Evolutionary conservation across 2,113 vertebrate species (phyloP).

Genomic region (Ariopsis seemanni): DNA sequence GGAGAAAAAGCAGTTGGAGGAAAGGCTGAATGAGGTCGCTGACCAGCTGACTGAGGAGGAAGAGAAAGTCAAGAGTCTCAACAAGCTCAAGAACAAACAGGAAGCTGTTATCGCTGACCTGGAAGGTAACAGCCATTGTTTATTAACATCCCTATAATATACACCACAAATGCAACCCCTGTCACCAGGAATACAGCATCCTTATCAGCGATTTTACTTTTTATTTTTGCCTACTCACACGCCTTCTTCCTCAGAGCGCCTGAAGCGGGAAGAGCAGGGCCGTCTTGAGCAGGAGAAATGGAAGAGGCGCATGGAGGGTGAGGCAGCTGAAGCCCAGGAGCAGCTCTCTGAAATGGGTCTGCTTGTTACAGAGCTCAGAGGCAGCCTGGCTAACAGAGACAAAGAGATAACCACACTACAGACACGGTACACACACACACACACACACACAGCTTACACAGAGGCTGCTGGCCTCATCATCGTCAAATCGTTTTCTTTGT

Average conservation of each 20-base stretch:
- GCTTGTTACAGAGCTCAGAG: conserved; percentile 75
- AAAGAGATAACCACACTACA: conserved; percentile 84
- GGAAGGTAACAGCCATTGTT: conserved; percentile 73
- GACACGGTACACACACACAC: conserved; percentile 68
- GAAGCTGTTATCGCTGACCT: conserved; percentile 84
- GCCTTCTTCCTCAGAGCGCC: conserved; percentile 73
- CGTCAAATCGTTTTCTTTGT: neutral
- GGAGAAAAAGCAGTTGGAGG: conserved; percentile 86
- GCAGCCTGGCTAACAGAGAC: conserved; percentile 81
- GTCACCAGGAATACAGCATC: neutral
- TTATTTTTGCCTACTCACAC: neutral
- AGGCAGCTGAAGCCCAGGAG: conserved; percentile 84
- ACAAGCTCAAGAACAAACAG: conserved; percentile 87
- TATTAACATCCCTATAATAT: neutral
- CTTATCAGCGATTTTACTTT: neutral
- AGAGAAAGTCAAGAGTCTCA: conserved; percentile 87
- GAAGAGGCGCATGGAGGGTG: conserved; percentile 82
- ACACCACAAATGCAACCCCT: neutral
- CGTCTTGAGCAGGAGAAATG: conserved; percentile 88
- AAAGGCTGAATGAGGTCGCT: conserved; percentile 81
- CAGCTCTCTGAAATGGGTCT: conserved; percentile 83
- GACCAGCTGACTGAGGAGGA: conserved; percentile 86
- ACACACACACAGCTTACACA: neutral
- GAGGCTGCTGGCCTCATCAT: neutral
- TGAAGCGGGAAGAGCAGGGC: conserved; percentile 87